phyloP scores from a whole-genome alignment of 2,113 vertebrate species.

The Polyodon spathula region DNA sequence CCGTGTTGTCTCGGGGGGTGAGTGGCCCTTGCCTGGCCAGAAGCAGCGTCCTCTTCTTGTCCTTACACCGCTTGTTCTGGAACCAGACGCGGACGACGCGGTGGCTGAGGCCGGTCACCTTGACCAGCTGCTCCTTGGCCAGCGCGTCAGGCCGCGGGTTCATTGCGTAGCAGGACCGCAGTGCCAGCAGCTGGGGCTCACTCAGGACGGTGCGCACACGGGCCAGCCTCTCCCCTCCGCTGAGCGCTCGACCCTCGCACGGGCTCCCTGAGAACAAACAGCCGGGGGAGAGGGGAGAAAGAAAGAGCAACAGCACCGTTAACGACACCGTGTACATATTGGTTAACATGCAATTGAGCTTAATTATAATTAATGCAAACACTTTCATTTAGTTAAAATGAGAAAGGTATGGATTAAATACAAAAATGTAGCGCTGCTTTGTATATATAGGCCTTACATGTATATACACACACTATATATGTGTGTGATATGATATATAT shows the following conservation, averaged over 20 bases:
- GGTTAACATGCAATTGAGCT: no score
- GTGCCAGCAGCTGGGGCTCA: conserved; percentile 7
- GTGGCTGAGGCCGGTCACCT: conserved; percentile 14
- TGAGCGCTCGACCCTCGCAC: background rate
- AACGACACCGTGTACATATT: no score
- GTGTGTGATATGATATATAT: no score
- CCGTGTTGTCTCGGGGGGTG: background rate
- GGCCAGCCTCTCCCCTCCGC: background rate
- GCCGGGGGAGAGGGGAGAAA: background rate
- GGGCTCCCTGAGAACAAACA: background rate
- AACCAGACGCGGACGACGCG: conserved; percentile 21
- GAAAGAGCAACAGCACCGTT: background rate
- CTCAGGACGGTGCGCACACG: conserved; percentile 13
- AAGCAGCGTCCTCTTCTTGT: conserved; percentile 15
- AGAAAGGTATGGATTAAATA: no score
- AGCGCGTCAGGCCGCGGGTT: conserved; percentile 1
- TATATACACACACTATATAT: no score
- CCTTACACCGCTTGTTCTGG: conserved; percentile 21
- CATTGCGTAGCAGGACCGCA: conserved; percentile 15
- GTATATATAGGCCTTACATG: no score
- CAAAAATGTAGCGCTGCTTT: no score
- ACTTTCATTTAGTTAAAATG: background rate
- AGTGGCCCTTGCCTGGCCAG: background rate
- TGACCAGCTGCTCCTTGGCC: conserved; percentile 10
- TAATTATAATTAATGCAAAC: background rate